A percentile compares a stretch with the other conserved stretches of the same genome.
Conservation (phyloP, 2,888 invertebrate species). For the Folsomia candida region DNA sequence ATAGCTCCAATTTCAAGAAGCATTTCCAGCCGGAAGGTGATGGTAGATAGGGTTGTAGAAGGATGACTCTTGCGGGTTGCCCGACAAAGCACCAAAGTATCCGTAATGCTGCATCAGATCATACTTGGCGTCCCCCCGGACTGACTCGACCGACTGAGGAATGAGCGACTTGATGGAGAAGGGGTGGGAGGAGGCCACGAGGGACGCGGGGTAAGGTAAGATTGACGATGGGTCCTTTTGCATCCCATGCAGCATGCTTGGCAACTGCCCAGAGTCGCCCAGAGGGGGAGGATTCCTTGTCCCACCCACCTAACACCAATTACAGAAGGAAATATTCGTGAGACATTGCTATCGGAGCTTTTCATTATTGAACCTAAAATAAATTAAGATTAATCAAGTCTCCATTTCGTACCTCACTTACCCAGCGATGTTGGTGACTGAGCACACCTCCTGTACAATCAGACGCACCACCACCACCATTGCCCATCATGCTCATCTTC, state of each 20-base stretch:
- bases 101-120: slow-evolving; percentile 46
- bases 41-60: slow-evolving; percentile 46
- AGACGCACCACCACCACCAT: slow-evolving; percentile 40
- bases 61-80: slow-evolving; percentile 37
- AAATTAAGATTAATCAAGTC: too few species aligned
- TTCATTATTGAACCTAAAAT: too few species aligned
- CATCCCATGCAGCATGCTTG: slow-evolving; percentile 41
- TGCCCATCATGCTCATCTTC: slow-evolving; percentile 42
- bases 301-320: too few species aligned
- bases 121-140: slow-evolving; percentile 35
- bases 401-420: too few species aligned
- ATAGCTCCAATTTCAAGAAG: slow-evolving; percentile 44
- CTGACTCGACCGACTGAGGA: slow-evolving; percentile 64
- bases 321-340: too few species aligned
- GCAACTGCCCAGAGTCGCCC: slow-evolving; percentile 41
- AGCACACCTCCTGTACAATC: slow-evolving; percentile 36
- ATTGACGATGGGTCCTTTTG: slow-evolving; percentile 56
- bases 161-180: slow-evolving; percentile 92
- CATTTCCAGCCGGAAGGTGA: slow-evolving; percentile 46
- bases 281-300: too few species aligned
- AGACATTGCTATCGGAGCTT: too few species aligned
- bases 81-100: slow-evolving; percentile 45
- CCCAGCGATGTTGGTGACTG: slow-evolving; percentile 15
- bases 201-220: slow-evolving; percentile 29
- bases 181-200: slow-evolving; percentile 57